These are phyloP conservation scores for Drosophila ogumai DNA, from an alignment of 1,140 invertebrate species.

Conservation along the genomic window DNA sequence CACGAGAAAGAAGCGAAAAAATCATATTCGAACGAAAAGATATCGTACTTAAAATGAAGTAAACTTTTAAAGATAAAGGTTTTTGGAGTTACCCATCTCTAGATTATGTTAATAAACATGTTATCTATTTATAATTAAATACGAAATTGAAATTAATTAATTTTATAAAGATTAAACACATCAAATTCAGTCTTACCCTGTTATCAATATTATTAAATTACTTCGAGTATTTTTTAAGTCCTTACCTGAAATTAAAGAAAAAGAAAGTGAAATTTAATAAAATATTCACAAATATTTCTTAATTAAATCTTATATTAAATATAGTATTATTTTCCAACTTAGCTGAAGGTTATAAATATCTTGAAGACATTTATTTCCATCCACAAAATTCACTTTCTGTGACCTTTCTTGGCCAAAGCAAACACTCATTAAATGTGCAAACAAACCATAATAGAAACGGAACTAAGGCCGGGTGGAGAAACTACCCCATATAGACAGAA, in stretches of 20 bases:
- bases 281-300: not conserved
- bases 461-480: not conserved
- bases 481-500: constrained; percentile 27
- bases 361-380: not conserved
- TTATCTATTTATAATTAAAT: constrained; percentile 24
- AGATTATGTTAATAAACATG: not conserved
- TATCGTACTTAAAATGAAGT: constrained; percentile 46
- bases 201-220: not conserved
- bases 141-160: not conserved
- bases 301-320: not conserved
- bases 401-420: constrained; percentile 6
- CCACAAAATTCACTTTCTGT: not conserved
- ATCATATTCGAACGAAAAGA: constrained; percentile 60
- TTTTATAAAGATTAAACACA: not conserved
- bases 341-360: not conserved
- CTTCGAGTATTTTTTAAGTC: not conserved
- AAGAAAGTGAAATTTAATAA: constrained; percentile 12
- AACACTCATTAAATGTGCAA: constrained; percentile 42
- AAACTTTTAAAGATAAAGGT: not conserved
- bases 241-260: constrained; percentile 41
- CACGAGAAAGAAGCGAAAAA: constrained; percentile 68
- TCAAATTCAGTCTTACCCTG: constrained; percentile 15
- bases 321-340: not conserved
- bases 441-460: constrained; percentile 22
- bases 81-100: constrained; percentile 2